Conservation (phyloP, 2,113 vertebrate species). For the Boleophthalmus pectinirostris region DNA sequence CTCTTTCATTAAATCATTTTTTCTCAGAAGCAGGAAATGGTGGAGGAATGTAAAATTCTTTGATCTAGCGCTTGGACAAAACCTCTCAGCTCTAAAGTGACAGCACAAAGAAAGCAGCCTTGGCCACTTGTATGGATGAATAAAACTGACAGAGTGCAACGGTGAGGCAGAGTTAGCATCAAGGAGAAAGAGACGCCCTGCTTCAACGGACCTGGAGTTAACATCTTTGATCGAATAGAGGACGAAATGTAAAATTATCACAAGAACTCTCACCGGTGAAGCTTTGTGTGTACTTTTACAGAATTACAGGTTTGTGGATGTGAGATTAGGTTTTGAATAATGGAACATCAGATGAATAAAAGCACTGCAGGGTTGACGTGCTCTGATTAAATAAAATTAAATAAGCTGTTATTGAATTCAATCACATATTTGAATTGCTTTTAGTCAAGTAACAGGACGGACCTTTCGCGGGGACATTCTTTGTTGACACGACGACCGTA, state of each 20-base stretch:
- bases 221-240: neutral
- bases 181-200: neutral
- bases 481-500: too few relatives aligned
- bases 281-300: neutral
- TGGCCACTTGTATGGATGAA: neutral
- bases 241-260: neutral
- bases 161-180: neutral
- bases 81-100: slow-evolving; percentile 20
- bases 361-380: neutral
- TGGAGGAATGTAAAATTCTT: slow-evolving; percentile 23
- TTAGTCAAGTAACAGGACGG: neutral
- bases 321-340: neutral
- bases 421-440: neutral
- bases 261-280: neutral
- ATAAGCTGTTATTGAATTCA: neutral
- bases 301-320: neutral
- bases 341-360: neutral
- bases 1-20: slow-evolving; percentile 13
- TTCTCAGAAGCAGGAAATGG: slow-evolving; percentile 24
- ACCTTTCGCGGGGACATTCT: too few relatives aligned
- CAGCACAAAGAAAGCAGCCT: slow-evolving; percentile 22
- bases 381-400: neutral
- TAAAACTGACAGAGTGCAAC: neutral
- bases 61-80: slow-evolving; percentile 34
- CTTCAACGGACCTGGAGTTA: neutral